phyloP scores from a whole-genome alignment of 2,797 vertebrate genomes.

The Bufotes viridis region DNA sequence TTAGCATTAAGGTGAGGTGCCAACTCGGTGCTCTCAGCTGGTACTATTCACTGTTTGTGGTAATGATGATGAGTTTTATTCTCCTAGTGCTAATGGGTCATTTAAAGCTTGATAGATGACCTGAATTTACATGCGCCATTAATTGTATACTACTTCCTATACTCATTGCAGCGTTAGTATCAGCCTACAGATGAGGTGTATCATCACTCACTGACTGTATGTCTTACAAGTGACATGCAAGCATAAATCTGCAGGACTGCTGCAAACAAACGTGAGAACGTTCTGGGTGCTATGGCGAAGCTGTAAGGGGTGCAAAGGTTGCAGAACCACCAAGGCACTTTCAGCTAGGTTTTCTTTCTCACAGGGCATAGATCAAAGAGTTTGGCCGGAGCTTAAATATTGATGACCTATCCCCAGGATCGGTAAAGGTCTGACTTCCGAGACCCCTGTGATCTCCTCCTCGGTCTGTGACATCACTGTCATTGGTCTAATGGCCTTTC shows the following conservation, averaged over 20 bases:
- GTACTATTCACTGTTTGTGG: constrained; percentile 4
- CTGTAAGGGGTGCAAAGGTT: not conserved
- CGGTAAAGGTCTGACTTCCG: no score
- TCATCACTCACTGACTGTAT: no score
- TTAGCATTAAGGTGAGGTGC: constrained; percentile 27
- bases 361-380: not conserved
- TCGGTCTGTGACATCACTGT: no score
- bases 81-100: constrained; percentile 37
- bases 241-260: not conserved
- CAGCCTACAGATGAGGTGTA: not conserved
- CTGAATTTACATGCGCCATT: constrained; percentile 9
- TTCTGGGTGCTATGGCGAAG: no score
- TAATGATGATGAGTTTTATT: constrained; percentile 49
- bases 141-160: constrained; percentile 26
- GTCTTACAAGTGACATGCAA: not conserved
- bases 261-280: not conserved
- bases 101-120: constrained; percentile 45
- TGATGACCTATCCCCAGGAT: no score
- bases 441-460: no score
- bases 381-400: no score
- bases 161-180: not conserved
- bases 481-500: no score
- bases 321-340: not conserved
- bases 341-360: not conserved
- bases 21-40: constrained; percentile 6